Evolutionary conservation across 2,797 vertebrate species (phyloP).

Genomic region (Paedocypris micromegethes): DNA sequence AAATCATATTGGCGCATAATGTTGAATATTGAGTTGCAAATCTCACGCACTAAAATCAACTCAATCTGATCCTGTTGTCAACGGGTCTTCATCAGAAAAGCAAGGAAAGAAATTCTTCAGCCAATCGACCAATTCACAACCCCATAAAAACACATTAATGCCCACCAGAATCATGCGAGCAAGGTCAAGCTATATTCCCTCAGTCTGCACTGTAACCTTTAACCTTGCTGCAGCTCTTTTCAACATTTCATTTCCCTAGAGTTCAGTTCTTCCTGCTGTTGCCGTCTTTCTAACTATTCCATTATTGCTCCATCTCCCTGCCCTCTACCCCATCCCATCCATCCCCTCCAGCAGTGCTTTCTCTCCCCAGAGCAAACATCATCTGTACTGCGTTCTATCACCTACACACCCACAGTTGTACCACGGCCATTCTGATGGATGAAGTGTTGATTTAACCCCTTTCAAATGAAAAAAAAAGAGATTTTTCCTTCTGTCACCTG

Average conservation of each 20-base stretch:
- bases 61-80: no score
- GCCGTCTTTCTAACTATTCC: constrained; percentile 22
- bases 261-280: constrained; percentile 29
- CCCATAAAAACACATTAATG: constrained; percentile 27
- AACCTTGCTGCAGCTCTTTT: constrained; percentile 40
- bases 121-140: constrained; percentile 21
- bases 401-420: constrained; percentile 21
- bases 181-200: constrained; percentile 30
- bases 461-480: constrained; percentile 23
- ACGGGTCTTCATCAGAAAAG: constrained; percentile 1
- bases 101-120: constrained; percentile 18
- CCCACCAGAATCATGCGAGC: constrained; percentile 25
- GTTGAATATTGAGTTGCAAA: no score
- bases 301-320: constrained; percentile 30
- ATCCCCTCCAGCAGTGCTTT: constrained; percentile 26
- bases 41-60: no score
- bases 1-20: no score
- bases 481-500: constrained; percentile 20
- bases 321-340: constrained; percentile 12
- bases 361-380: constrained; percentile 20
- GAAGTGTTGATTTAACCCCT: constrained; percentile 25
- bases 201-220: constrained; percentile 34
- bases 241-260: constrained; percentile 44
- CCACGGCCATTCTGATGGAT: constrained; percentile 33
- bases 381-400: constrained; percentile 21